Conservation (phyloP, 2,797 vertebrate species). For the Macrochelys suwanniensis region DNA sequence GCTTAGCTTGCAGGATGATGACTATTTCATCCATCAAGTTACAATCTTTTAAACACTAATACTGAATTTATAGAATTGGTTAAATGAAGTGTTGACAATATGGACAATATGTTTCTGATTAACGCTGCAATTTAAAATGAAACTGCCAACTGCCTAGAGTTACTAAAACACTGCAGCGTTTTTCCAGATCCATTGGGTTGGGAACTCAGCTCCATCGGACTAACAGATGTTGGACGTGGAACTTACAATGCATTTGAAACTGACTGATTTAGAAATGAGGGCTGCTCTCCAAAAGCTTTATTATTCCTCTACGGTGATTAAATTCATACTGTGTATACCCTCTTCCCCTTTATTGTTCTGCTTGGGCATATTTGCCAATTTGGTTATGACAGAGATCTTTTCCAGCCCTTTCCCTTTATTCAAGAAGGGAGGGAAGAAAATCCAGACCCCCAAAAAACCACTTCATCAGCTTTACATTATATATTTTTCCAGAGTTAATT, state of each 20-base stretch:
- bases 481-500: not conserved
- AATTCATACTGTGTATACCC: not conserved
- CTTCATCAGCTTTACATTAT: not conserved
- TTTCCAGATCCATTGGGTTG: slow-evolving; percentile 68
- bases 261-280: not conserved
- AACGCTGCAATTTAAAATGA: slow-evolving; percentile 75
- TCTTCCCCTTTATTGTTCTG: not conserved
- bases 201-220: slow-evolving; percentile 32
- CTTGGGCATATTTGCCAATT: not conserved
- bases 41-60: slow-evolving; percentile 79
- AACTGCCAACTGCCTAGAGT: slow-evolving; percentile 74
- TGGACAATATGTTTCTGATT: slow-evolving; percentile 85
- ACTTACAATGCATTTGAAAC: not conserved
- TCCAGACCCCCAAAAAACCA: not conserved
- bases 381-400: not conserved
- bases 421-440: not conserved
- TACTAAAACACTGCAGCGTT: slow-evolving; percentile 66
- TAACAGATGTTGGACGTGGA: slow-evolving; percentile 70
- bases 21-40: slow-evolving; percentile 82
- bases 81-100: slow-evolving; percentile 85
- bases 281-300: slow-evolving; percentile 35
- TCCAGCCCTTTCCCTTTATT: not conserved
- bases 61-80: slow-evolving; percentile 85
- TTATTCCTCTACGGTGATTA: rapidly evolving
- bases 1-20: slow-evolving; percentile 79